A percentile compares a stretch with the other conserved stretches of the same genome.
Evolutionary conservation across 1,140 invertebrate genomes (phyloP).

Genomic region (Eupeodes corollae): DNA sequence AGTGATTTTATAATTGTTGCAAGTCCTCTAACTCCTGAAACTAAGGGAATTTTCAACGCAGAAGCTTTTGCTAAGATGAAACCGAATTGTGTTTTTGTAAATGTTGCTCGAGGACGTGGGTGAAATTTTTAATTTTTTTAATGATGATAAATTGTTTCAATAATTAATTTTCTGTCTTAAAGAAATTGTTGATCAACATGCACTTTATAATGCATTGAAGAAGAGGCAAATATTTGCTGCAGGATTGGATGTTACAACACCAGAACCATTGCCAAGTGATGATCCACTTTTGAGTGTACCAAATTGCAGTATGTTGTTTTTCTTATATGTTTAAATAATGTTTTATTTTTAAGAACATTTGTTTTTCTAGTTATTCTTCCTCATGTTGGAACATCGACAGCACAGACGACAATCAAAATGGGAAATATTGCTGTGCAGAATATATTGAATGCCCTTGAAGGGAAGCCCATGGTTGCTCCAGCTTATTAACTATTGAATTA

Average conservation of each 20-base stretch:
- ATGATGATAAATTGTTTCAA: background rate
- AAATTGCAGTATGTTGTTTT: constrained; percentile 69
- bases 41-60: constrained; percentile 58
- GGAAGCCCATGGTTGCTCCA: constrained; percentile 50
- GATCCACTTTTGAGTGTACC: constrained; percentile 62
- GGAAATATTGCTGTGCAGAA: constrained; percentile 65
- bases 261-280: constrained; percentile 72
- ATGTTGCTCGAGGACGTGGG: constrained; percentile 61
- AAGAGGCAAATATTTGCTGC: constrained; percentile 65
- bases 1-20: constrained; percentile 68
- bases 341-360: constrained; percentile 4
- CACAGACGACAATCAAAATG: constrained; percentile 67
- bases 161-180: constrained; percentile 12
- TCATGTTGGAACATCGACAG: constrained; percentile 77
- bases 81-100: constrained; percentile 61
- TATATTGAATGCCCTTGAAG: constrained; percentile 61
- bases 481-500: no score
- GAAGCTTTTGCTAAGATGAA: constrained; percentile 69
- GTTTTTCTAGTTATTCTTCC: constrained; percentile 61
- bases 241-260: constrained; percentile 80
- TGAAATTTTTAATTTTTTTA: background rate
- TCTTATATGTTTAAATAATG: background rate
- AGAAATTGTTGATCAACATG: constrained; percentile 63
- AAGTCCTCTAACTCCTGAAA: constrained; percentile 58
- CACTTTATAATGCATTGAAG: constrained; percentile 59